These are phyloP conservation scores for Pomatorhinus ruficollis DNA, from an alignment of 2,113 vertebrate genomes.

Conservation along the genomic window DNA sequence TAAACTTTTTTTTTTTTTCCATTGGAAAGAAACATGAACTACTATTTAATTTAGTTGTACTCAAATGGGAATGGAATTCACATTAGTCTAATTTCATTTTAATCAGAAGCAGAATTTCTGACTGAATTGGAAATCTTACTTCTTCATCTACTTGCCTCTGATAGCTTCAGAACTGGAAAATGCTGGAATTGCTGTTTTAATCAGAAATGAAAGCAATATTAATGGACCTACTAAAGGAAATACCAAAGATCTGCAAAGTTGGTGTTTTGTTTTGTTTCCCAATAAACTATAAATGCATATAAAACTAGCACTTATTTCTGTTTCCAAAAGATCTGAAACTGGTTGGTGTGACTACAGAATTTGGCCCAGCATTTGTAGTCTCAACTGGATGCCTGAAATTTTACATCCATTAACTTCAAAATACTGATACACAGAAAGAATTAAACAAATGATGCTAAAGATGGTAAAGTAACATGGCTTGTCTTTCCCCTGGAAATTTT, in stretches of 20 bases:
- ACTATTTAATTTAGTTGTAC: neutral
- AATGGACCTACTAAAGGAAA: neutral
- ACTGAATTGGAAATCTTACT: neutral
- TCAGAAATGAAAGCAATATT: neutral
- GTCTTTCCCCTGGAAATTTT: neutral
- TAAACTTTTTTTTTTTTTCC: neutral
- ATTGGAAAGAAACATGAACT: neutral
- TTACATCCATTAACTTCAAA: neutral
- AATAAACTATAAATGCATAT: neutral
- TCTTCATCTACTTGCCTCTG: neutral
- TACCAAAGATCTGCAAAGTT: fast-evolving
- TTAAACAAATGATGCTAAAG: neutral
- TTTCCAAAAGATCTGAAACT: neutral
- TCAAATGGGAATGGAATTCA: neutral
- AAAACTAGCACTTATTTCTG: neutral
- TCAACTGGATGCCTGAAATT: neutral
- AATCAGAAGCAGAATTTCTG: neutral
- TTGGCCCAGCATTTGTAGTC: neutral
- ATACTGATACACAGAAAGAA: neutral
- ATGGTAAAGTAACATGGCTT: neutral
- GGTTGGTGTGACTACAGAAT: neutral
- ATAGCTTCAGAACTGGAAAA: neutral
- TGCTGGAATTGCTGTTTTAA: neutral
- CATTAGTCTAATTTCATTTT: neutral
- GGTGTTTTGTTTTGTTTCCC: neutral